phyloP scores from a whole-genome alignment of 2,113 vertebrate genomes.

The Eretmochelys imbricata region DNA sequence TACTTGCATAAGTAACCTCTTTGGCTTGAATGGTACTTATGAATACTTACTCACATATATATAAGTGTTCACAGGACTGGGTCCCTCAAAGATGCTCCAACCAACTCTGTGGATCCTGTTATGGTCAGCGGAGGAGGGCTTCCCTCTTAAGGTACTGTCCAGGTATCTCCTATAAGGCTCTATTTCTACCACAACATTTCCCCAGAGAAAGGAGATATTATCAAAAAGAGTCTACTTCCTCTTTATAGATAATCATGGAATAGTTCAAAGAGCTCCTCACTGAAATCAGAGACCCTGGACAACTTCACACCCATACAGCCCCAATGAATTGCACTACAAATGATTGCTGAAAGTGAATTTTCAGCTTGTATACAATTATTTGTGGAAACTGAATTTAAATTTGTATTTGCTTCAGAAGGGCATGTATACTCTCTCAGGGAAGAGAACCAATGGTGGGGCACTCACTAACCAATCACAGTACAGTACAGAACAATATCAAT shows the following conservation, averaged over 20 bases:
- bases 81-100: not conserved
- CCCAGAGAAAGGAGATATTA: not conserved
- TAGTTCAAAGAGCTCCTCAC: not conserved
- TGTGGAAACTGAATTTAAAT: not conserved
- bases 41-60: no score
- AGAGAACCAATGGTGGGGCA: not conserved
- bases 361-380: not conserved
- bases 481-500: not conserved
- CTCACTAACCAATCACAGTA: not conserved
- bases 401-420: not conserved
- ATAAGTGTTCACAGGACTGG: accelerated
- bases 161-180: accelerated
- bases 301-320: not conserved
- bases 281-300: not conserved
- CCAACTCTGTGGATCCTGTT: not conserved
- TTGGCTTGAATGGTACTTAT: no score
- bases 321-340: not conserved
- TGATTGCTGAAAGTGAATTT: not conserved
- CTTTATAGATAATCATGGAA: not conserved
- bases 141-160: not conserved
- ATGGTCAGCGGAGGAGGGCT: not conserved
- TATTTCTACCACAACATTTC: not conserved
- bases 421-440: not conserved
- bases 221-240: not conserved
- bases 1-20: no score